Percentiles rank a stretch among this genome's conserved stretches.
Evolutionary conservation across 1,140 invertebrate species (phyloP).

Genomic region (Psilanteris sp.): DNA sequence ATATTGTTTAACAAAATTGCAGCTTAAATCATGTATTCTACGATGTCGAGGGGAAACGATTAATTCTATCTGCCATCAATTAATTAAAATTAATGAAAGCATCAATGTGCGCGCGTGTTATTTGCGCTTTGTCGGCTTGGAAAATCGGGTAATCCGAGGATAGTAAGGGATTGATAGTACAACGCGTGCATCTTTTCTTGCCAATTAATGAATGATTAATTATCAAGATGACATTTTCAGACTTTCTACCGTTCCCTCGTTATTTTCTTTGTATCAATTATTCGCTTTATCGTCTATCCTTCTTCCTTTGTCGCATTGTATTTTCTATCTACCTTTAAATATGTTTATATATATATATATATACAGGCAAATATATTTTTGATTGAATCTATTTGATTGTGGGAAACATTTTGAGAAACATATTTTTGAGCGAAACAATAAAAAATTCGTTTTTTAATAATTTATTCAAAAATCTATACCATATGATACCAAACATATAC

Average conservation of each 20-base stretch:
- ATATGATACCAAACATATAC: too few relatives aligned
- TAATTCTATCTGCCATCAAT: conserved; percentile 67
- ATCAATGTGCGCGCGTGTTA: conserved; percentile 39
- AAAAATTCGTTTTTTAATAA: too few relatives aligned
- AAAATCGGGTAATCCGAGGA: conserved; percentile 69
- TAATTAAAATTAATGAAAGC: conserved; percentile 73
- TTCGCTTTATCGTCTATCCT: conserved; percentile 1
- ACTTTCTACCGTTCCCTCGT: conserved; percentile 64
- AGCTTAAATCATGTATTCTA: conserved; percentile 47
- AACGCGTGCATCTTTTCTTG: conserved; percentile 71
- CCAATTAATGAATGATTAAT: conserved; percentile 77
- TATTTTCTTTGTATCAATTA: conserved; percentile 56
- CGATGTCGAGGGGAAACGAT: conserved; percentile 59
- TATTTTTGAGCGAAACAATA: too few relatives aligned
- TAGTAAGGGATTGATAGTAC: conserved; percentile 22
- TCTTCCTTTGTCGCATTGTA: too few relatives aligned
- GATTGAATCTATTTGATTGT: too few relatives aligned
- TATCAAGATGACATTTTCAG: conserved; percentile 70
- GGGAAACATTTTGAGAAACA: too few relatives aligned
- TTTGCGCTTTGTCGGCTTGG: conserved; percentile 41
- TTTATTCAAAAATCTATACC: too few relatives aligned
- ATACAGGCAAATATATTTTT: too few relatives aligned
- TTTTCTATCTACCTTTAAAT: too few relatives aligned
- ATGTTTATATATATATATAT: too few relatives aligned
- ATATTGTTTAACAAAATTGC: conserved; percentile 30